Evolutionary conservation across 2,113 vertebrate genomes (phyloP).

Genomic region (Limnothrissa miodon): DNA sequence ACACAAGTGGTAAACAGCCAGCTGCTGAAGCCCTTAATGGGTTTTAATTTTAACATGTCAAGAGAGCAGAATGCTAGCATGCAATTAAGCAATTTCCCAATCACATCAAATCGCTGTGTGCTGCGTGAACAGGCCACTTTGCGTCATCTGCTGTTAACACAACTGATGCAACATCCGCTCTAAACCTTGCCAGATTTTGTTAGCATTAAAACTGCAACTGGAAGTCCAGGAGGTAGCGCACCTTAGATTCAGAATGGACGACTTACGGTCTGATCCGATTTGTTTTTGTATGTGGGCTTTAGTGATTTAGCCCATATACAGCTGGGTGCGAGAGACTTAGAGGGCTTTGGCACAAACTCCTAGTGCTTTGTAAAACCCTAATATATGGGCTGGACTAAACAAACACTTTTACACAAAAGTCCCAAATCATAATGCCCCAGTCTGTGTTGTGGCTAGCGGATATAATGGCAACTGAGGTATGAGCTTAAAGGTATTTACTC

Average conservation of each 20-base stretch:
- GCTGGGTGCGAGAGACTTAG: not conserved
- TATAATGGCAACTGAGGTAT: not conserved
- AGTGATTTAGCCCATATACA: not conserved
- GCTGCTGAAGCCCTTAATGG: not conserved
- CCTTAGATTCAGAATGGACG: not conserved
- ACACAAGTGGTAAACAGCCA: not conserved
- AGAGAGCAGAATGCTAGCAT: not conserved
- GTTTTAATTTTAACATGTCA: not conserved
- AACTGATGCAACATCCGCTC: not conserved
- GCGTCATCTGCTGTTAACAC: not conserved
- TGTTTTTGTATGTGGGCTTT: constrained; percentile 5
- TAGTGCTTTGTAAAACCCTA: not conserved
- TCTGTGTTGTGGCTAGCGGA: constrained; percentile 5
- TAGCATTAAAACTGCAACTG: not conserved
- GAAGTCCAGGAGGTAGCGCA: not conserved
- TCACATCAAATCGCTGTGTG: not conserved
- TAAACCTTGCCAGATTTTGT: not conserved
- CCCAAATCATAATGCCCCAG: not conserved
- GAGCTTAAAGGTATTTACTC: not conserved
- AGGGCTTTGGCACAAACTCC: not conserved
- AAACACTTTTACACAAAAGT: not conserved
- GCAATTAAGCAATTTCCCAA: not conserved
- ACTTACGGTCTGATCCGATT: not conserved
- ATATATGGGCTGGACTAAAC: not conserved
- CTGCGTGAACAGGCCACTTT: not conserved